phyloP scores from a whole-genome alignment of 2,113 vertebrate species.

The Chionis minor region DNA sequence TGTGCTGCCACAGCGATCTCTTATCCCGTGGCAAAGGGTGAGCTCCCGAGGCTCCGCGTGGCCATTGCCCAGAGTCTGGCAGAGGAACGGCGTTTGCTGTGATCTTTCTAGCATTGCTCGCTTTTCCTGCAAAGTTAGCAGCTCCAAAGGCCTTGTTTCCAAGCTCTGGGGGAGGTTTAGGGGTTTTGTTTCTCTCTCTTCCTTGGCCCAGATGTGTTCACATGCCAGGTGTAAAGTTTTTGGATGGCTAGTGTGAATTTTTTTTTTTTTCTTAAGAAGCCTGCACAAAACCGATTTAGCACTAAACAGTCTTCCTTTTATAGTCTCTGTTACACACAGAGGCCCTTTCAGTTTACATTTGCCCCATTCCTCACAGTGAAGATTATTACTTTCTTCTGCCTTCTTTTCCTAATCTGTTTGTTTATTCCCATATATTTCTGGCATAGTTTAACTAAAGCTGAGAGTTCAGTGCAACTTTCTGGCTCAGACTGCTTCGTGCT shows the following conservation, averaged over 20 bases:
- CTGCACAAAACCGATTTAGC: conserved; percentile 4
- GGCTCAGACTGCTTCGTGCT: background rate
- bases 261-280: background rate
- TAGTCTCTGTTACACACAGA: background rate
- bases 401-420: conserved; percentile 52
- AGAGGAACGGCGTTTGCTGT: background rate
- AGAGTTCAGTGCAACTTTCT: conserved; percentile 40
- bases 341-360: conserved; percentile 51
- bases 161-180: background rate
- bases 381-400: conserved; percentile 53
- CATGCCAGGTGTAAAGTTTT: background rate
- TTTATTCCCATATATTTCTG: conserved; percentile 64
- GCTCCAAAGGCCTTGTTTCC: background rate
- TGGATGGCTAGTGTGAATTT: background rate
- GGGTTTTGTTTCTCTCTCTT: background rate
- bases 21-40: background rate
- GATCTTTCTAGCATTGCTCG: background rate
- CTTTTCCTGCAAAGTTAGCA: background rate
- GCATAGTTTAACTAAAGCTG: conserved; percentile 13
- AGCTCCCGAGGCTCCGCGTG: background rate
- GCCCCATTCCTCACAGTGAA: conserved; percentile 23
- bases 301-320: conserved; percentile 47
- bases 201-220: background rate
- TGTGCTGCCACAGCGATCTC: conserved; percentile 41
- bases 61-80: background rate